Base-by-base conservation (phyloP, 2,888 invertebrate genomes). In the Limenitis arthemis region DNA sequence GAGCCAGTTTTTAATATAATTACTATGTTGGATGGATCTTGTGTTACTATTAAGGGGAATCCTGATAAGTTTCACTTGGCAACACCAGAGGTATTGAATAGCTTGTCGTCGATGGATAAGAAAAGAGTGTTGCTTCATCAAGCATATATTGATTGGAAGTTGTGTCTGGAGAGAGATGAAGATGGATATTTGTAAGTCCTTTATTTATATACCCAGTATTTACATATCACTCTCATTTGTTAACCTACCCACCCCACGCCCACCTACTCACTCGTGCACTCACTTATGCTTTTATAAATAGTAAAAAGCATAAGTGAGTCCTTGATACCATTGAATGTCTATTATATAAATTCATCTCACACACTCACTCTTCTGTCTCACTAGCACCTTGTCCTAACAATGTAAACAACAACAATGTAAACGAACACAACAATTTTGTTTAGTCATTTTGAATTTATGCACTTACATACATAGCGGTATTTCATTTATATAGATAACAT, bases 121-220 rank as follows among this genome's bases (percentile, higher is more conserved):
- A 61, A 56, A 0, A 73, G 70, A n/a, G 41, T 82, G 28, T 9
- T 75, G 1, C 49, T 65, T 6, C 67, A 72, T n/a, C 83, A 82
- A 59, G 69, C 72, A 0, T 61, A 64, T 6, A 65, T 69, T 0
- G 83, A 82, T 56, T 75, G 65, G 62, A 74, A 72, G 39, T 58
- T 58, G 11, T 83, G 81, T 30, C 43, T 77, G 29, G 59, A 60
- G 5, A 34, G 29, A 0, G 73, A 83, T 51, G 69, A 72, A n/a
- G 73, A 79, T 36, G 68, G 70, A 0, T 69, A 78, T 59, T 62
- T 82, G 85, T 85, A 58, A 83, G 85, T 82, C 53, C 9, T 44
- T 8, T n/a, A 8, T 38, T 37, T 42, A 41, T 8, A 32, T 40
- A 20, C 20, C 4, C 20, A 20, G 20, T n/a, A n/a, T n/a, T 20